phyloP scores from a whole-genome alignment of 2,797 vertebrate species.

The Prionace glauca region DNA sequence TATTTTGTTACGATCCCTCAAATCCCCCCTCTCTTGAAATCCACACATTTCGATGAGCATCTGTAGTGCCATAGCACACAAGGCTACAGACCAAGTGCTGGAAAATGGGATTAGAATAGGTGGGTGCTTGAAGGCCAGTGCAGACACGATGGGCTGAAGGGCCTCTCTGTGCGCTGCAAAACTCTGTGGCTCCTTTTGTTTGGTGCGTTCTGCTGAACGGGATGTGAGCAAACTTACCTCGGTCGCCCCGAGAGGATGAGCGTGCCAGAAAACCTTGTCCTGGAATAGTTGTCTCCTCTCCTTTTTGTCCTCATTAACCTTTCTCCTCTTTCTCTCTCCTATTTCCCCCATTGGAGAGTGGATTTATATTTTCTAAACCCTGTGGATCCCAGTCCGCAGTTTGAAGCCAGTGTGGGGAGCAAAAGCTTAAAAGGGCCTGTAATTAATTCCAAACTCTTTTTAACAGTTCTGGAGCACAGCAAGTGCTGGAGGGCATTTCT shows the following conservation, averaged over 20 bases:
- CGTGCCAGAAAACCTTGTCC: not conserved
- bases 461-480: not conserved
- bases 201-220: not conserved
- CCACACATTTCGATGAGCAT: not conserved
- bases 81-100: too few relatives aligned
- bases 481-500: not conserved
- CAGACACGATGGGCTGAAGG: too few relatives aligned
- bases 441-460: not conserved
- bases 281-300: not conserved
- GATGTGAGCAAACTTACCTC: not conserved
- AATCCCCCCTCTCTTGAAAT: not conserved
- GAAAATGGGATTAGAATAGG: too few relatives aligned
- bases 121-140: too few relatives aligned
- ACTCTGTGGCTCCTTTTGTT: not conserved
- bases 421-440: not conserved
- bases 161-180: too few relatives aligned
- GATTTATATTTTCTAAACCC: not conserved
- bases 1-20: not conserved
- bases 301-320: not conserved
- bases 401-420: not conserved
- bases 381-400: not conserved
- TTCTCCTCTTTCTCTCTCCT: not conserved
- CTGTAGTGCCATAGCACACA: too few relatives aligned
- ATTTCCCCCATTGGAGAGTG: not conserved
- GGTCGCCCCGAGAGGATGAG: not conserved